Base-by-base conservation (phyloP, 2,113 vertebrate species). In the Colinus virginianus region DNA sequence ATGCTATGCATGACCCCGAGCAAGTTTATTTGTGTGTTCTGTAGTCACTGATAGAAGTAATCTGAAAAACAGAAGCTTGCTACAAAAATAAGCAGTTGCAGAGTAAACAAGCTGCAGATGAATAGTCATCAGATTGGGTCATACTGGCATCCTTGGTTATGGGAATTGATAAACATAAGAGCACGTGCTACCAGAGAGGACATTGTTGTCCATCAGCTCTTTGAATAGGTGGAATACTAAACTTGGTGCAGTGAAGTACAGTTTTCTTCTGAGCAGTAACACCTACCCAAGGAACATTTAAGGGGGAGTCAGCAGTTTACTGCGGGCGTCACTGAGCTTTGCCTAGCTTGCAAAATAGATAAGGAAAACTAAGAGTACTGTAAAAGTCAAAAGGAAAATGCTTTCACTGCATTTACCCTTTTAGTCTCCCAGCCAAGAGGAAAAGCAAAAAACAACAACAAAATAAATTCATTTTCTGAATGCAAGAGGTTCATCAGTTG, bases 81-180 rank as follows among this genome's bases (percentile, higher is more conserved):
- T 68, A 34, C 68, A 84, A 90, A 94, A 94, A 94, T 20, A 94
- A 92, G 64, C 90, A 70, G 0, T 42, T 78, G n/a, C 36, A 91
- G 87, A 80, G 26, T 78, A 94, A 95, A 95, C 80, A 91, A 95
- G 32, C 56, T 70, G 36, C 51, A 86, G 76, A 68, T 59, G 75
- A 77, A 9, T 19, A 77, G 58, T 55, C 36, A 46, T 34, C n/a
- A 80, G 3, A 43, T 82, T 2, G 5, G 67, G 61, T 80, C 68
- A 18, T 32, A 22, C 63, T 34, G 64, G 67, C 48, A 75, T 78
- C 46, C 61, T 74, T 8, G 13, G 59, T 83, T 90, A 23, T 86
- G 82, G 90, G 84, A 88, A 68, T 32, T 43, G 58, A 46, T 64
- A 94, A 90, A 85, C 51, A 67, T 18, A 42, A 74, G 71, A 68